Evolutionary conservation across 2,797 vertebrate species (phyloP), one percentile per base, ranked within the genome.

Genomic region (Silurus aristotelis): DNA sequence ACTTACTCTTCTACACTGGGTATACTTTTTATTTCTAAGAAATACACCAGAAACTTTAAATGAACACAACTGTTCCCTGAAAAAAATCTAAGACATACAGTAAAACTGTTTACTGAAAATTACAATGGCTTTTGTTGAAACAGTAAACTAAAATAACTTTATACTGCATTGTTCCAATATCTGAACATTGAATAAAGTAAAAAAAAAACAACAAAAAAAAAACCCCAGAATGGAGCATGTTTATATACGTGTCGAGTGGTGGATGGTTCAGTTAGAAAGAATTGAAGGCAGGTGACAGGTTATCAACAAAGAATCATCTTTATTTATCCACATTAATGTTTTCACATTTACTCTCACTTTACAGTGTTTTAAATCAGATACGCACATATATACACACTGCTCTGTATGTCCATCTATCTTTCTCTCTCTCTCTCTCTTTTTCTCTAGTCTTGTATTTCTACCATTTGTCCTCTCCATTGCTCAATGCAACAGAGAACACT

Each of bases 81-180:
- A 3, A 25, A 80, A 61, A 64, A 78, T 52, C 48, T 7, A 22
- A 61, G 12, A 22, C 2, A 63, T 22, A 12, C 6, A n/a, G 12
- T 6, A 72, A 72, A 73, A 2, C 46, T 52, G 46, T 76, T 78
- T 78, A 61, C 27, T 78, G 31, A 22, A 60, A 78, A 1, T 5
- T 48, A 80, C 15, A 48, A 64, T 64, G 20, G 6, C 58, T 64
- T 38, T 48, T 80, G 12, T 43, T 63, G 31, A 79, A 19, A 56
- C 76, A 46, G 58, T 27, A 66, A 25, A 48, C 14, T 17, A 60
- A 17, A 64, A 80, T 52, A 22, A 25, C 22, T 17, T n/a, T 63
- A 48, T 25, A n/a, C 22, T 66, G 61, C 43, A 52, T 66, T 79
- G 60, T 79, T 79, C 58, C 77, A 79, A 22, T 46, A 22, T 79